Evolutionary conservation across 2,113 vertebrate genomes (phyloP).

Genomic region (Archilochus colubris): DNA sequence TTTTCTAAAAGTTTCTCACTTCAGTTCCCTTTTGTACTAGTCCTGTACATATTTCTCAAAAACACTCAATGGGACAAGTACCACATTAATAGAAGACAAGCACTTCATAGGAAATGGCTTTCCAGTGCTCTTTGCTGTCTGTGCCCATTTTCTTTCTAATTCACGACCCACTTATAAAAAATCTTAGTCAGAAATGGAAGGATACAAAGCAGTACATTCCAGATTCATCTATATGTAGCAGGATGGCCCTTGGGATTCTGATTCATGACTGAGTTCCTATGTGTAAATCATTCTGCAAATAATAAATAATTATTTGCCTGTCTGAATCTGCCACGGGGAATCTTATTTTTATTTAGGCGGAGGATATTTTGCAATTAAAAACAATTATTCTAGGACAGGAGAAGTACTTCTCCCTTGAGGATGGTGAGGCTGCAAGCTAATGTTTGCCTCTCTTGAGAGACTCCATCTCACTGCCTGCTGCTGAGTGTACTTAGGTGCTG

Average conservation of each 20-base stretch:
- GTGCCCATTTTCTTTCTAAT: neutral
- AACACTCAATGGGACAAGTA: neutral
- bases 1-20: neutral
- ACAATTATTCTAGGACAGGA: neutral
- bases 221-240: neutral
- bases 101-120: neutral
- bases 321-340: neutral
- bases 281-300: neutral
- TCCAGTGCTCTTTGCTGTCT: neutral
- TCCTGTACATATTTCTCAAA: neutral
- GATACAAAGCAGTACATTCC: neutral
- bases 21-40: neutral
- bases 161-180: neutral
- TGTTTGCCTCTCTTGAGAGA: neutral
- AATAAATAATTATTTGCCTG: constrained; percentile 4
- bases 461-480: neutral
- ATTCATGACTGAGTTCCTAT: neutral
- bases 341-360: constrained; percentile 26
- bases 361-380: constrained; percentile 25
- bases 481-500: neutral
- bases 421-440: neutral
- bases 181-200: neutral
- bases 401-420: neutral
- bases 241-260: neutral
- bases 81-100: neutral